A percentile compares a stretch with the other conserved stretches of the same genome.
phyloP scores from a whole-genome alignment of 1,140 invertebrate species.

The Drosophila quadrilineata region DNA sequence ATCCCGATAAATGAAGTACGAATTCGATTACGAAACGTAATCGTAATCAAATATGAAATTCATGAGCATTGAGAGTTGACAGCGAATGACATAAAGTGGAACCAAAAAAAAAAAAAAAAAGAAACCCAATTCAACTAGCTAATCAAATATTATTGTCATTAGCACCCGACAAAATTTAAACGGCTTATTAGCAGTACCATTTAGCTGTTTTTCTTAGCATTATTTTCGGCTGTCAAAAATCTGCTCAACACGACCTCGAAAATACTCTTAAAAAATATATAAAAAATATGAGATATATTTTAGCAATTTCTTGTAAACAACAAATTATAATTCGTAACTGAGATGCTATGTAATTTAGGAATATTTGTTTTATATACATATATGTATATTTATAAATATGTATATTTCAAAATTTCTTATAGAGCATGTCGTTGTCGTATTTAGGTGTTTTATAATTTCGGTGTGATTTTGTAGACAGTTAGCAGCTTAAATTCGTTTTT shows the following conservation, averaged over 20 bases:
- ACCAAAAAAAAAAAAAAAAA: too few species aligned
- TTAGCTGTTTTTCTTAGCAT: constrained; percentile 59
- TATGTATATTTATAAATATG: too few species aligned
- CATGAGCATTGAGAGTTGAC: too few species aligned
- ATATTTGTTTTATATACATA: too few species aligned
- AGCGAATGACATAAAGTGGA: constrained; percentile 58
- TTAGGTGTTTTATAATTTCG: not conserved
- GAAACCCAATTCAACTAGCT: constrained; percentile 72
- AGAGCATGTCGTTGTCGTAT: not conserved
- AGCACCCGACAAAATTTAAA: constrained; percentile 67
- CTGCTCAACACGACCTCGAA: not conserved
- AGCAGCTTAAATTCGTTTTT: constrained; percentile 58
- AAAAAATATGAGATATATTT: too few species aligned
- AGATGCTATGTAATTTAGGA: too few species aligned
- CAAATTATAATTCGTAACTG: too few species aligned
- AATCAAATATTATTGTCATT: constrained; percentile 75
- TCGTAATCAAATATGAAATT: too few species aligned
- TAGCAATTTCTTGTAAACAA: too few species aligned
- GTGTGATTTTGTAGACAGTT: constrained; percentile 37
- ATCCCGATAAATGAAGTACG: not conserved
- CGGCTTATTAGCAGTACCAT: constrained; percentile 72
- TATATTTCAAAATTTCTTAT: too few species aligned
- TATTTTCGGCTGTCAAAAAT: constrained; percentile 5
- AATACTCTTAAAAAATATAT: constrained; percentile 1
- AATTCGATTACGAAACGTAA: not conserved